phyloP scores from a whole-genome alignment of 2,113 vertebrate species.

The Stegostoma tigrinum region DNA sequence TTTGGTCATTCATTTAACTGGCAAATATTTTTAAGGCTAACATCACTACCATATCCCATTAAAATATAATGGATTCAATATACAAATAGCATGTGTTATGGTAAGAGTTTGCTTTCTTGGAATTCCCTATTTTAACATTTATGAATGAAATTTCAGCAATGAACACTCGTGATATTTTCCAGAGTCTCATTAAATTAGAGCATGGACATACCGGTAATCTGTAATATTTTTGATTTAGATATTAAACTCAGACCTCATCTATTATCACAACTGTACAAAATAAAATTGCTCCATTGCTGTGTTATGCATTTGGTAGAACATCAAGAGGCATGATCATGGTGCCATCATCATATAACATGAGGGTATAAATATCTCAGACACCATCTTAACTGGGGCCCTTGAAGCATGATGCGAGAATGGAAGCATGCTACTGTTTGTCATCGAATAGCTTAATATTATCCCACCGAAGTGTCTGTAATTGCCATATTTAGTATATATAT shows the following conservation, averaged over 20 bases:
- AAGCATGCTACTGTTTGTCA: too few species aligned
- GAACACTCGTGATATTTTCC: background rate
- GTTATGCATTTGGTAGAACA: too few species aligned
- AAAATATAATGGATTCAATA: background rate
- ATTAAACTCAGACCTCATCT: background rate
- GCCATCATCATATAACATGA: too few species aligned
- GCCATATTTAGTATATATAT: too few species aligned
- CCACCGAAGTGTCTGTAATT: too few species aligned
- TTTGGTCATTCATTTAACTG: background rate
- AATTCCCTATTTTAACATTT: background rate
- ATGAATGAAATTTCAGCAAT: background rate
- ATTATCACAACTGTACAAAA: background rate
- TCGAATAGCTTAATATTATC: too few species aligned
- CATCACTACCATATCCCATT: background rate
- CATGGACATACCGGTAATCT: background rate
- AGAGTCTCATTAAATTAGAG: background rate
- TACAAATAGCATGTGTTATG: background rate
- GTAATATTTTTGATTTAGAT: background rate
- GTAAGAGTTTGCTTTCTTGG: background rate
- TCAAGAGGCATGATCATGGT: too few species aligned
- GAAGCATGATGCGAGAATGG: too few species aligned
- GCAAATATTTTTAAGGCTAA: background rate
- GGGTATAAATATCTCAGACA: too few species aligned
- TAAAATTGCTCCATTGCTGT: background rate
- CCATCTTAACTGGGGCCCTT: too few species aligned